Percentiles rank a stretch among this genome's conserved stretches.
These are phyloP conservation scores for Pyrgilauda ruficollis DNA, from an alignment of 2,113 vertebrate genomes.

Conservation along the genomic window DNA sequence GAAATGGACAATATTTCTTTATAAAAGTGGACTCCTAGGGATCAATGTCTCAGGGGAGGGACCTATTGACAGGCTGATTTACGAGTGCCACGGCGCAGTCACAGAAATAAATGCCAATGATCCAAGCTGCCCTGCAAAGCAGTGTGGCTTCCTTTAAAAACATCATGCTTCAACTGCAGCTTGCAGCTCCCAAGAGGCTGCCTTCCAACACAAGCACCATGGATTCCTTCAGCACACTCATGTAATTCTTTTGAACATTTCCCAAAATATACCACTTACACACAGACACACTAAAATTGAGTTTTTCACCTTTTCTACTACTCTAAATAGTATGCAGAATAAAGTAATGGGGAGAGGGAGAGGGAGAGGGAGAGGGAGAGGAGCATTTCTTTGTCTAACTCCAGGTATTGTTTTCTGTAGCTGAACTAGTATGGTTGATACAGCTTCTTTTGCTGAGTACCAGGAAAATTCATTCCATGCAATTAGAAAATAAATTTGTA, in stretches of 20 bases:
- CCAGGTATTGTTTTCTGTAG: not conserved
- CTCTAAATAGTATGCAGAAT: not conserved
- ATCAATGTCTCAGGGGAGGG: not conserved
- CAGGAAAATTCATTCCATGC: not conserved
- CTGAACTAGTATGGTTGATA: not conserved
- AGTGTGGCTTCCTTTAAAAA: not conserved
- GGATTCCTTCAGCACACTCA: not conserved
- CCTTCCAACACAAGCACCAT: not conserved
- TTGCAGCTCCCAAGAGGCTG: not conserved
- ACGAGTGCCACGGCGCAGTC: not conserved
- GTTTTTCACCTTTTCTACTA: not conserved
- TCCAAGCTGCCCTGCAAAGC: not conserved
- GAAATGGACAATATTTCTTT: not conserved
- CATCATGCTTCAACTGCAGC: not conserved
- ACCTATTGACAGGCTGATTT: not conserved
- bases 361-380: too few species aligned
- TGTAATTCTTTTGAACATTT: not conserved
- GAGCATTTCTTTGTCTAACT: conserved; percentile 34
- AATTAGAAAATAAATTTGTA: not conserved
- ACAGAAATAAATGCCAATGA: not conserved
- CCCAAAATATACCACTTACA: not conserved
- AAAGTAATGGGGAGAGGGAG: not conserved
- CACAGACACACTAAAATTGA: not conserved
- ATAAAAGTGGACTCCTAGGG: not conserved
- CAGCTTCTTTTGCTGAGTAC: not conserved